Percentiles rank a stretch among this genome's conserved stretches.
Conservation (phyloP, 2,113 vertebrate genomes). For the Procavia capensis region DNA sequence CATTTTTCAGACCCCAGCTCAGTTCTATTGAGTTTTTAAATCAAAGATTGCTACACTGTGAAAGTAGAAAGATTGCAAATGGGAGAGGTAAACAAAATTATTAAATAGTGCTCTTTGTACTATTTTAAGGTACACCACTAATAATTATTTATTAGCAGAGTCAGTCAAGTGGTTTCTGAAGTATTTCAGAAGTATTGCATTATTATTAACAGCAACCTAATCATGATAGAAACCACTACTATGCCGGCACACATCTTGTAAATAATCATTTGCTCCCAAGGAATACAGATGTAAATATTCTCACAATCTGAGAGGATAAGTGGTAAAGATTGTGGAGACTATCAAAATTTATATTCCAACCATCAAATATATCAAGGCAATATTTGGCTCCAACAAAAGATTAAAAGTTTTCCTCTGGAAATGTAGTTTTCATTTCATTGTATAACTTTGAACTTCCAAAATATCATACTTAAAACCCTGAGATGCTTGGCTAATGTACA, state of each 20-base stretch:
- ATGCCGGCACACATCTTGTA: neutral
- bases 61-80: slow-evolving; percentile 12
- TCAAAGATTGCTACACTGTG: neutral
- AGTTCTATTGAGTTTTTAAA: neutral
- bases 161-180: neutral
- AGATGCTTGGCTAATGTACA: neutral
- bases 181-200: neutral
- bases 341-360: neutral
- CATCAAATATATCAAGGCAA: neutral
- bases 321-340: neutral
- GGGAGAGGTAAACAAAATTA: slow-evolving; percentile 45
- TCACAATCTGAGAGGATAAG: neutral
- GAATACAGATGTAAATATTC: neutral
- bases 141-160: neutral
- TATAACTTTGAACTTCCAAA: neutral
- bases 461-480: neutral
- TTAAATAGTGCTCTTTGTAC: neutral
- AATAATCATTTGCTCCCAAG: neutral
- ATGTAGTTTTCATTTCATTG: neutral
- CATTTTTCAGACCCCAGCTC: neutral
- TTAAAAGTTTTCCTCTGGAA: neutral
- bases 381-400: neutral
- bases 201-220: neutral
- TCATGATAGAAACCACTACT: neutral
- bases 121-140: neutral